Conservation (phyloP, 37 sponge, comb jelly and placozoan species). For the Chondrosia reniformis region DNA sequence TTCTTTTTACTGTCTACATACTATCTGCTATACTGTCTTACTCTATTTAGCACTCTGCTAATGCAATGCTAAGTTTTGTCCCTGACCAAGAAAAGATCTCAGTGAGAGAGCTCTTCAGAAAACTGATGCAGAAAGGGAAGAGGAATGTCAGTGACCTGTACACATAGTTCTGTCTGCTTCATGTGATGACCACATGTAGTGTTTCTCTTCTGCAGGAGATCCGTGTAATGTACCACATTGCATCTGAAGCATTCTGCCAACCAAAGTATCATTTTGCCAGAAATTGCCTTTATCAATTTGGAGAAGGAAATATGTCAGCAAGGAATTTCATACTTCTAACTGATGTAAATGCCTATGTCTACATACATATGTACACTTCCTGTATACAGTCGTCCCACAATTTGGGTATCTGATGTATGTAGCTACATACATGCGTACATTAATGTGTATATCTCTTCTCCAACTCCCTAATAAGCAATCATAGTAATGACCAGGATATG, state of each 20-base stretch:
- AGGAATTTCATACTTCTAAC: too few species aligned
- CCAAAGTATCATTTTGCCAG: neutral
- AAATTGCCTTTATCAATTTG: neutral
- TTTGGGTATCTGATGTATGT: too few species aligned
- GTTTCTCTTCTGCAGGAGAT: neutral
- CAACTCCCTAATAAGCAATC: too few species aligned
- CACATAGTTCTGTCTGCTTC: neutral
- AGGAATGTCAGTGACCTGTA: neutral
- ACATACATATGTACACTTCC: too few species aligned
- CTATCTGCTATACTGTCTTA: too few species aligned
- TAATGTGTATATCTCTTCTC: too few species aligned
- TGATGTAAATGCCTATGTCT: too few species aligned
- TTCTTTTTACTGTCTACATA: too few species aligned
- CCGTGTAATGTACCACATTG: neutral
- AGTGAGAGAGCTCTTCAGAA: slow-evolving; percentile 26
- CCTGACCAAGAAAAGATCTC: slow-evolving; percentile 23
- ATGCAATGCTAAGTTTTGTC: neutral
- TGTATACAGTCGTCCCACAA: too few species aligned
- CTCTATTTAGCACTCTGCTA: neutral
- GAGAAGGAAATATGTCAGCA: too few species aligned
- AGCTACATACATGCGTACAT: too few species aligned
- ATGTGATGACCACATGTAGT: neutral
- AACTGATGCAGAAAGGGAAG: neutral
- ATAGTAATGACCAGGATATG: too few species aligned
- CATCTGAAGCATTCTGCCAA: neutral